phyloP scores from a whole-genome alignment of 2,888 invertebrate species.

The Clitarchus hookeri region DNA sequence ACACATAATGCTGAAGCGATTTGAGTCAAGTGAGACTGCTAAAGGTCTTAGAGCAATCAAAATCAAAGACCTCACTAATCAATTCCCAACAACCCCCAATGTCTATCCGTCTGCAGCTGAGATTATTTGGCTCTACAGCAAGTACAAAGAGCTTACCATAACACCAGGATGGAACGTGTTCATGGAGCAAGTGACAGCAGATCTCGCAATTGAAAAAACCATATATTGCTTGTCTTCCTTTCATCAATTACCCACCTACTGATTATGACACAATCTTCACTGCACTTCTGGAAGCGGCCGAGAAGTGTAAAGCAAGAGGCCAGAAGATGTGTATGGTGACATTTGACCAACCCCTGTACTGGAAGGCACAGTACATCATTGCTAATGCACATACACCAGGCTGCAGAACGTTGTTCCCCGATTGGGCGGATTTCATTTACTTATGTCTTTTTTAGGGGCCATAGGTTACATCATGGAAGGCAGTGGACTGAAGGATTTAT shows the following conservation, averaged over 20 bases:
- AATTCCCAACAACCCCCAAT: no score
- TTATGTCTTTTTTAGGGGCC: constrained; percentile 37
- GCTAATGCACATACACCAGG: constrained; percentile 39
- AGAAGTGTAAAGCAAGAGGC: constrained; percentile 41
- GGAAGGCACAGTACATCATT: constrained; percentile 49
- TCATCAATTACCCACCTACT: constrained; percentile 40
- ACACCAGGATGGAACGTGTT: no score
- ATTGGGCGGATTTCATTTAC: constrained; percentile 39
- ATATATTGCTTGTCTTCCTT: constrained; percentile 34
- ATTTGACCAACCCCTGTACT: constrained; percentile 49
- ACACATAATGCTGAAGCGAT: no score
- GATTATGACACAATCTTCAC: constrained; percentile 43
- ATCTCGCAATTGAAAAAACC: constrained; percentile 29
- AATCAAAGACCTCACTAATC: no score
- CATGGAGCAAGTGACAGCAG: no score
- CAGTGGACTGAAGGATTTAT: constrained; percentile 27
- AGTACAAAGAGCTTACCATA: no score
- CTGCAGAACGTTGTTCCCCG: constrained; percentile 40
- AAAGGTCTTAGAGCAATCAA: no score
- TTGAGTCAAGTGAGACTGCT: no score
- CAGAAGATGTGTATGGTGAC: constrained; percentile 47
- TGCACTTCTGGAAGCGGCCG: constrained; percentile 39
- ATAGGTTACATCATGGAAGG: constrained; percentile 38
- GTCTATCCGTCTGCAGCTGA: no score
- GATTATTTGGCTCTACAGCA: no score